phyloP scores from a whole-genome alignment of 2,888 invertebrate genomes.

The Cordilura impudica region DNA sequence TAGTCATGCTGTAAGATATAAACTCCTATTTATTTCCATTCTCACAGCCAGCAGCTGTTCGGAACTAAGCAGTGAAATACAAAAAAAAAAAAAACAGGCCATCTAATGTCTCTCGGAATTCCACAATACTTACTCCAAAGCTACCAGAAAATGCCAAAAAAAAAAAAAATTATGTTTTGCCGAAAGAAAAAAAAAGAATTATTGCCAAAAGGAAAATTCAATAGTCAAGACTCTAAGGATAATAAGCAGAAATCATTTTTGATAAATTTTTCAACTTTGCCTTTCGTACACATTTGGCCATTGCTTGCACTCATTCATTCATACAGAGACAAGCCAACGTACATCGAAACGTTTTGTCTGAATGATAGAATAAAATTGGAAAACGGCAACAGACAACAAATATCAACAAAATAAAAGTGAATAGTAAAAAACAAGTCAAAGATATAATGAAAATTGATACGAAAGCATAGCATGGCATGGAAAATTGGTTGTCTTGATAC shows the following conservation, averaged over 20 bases:
- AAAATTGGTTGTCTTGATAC: conserved; percentile 62
- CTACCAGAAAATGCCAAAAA: conserved; percentile 48
- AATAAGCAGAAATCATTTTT: conserved; percentile 58
- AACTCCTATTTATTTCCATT: conserved; percentile 44
- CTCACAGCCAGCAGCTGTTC: conserved; percentile 51
- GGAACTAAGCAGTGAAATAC: conserved; percentile 48
- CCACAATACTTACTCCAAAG: conserved; percentile 15
- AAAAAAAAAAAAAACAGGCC: conserved; percentile 23
- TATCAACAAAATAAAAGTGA: conserved; percentile 41
- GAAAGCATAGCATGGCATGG: conserved; percentile 61
- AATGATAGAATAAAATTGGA: conserved; percentile 21
- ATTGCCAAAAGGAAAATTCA: conserved; percentile 38
- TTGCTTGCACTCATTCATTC: background rate
- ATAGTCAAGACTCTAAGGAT: conserved; percentile 59
- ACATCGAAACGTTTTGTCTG: background rate
- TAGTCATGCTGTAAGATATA: conserved; percentile 31
- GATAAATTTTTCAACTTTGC: conserved; percentile 55
- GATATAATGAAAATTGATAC: conserved; percentile 66
- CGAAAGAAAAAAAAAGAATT: conserved; percentile 15
- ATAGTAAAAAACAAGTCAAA: conserved; percentile 26
- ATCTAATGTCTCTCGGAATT: conserved; percentile 29
- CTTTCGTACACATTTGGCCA: conserved; percentile 40
- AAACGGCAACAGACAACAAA: conserved; percentile 33
- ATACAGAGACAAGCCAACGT: background rate
- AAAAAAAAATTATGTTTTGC: conserved; percentile 2